Conservation (phyloP, 2,888 invertebrate species). For the Arctia plantaginis region DNA sequence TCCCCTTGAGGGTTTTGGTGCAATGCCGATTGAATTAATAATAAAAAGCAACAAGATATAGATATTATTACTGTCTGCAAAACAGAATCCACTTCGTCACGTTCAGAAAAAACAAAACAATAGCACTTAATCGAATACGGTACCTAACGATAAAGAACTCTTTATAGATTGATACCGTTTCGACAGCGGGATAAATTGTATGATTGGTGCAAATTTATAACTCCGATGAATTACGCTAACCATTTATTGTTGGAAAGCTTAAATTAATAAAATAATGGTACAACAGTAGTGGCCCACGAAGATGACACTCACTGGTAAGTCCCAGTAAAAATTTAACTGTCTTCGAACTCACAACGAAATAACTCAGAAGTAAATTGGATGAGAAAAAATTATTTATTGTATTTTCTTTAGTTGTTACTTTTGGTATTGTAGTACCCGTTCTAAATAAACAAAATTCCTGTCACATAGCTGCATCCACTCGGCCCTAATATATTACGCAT, state of each 20-base stretch:
- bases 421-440: too few relatives aligned
- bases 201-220: constrained; percentile 15
- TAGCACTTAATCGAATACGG: constrained; percentile 14
- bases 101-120: constrained; percentile 11
- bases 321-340: too few relatives aligned
- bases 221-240: constrained; percentile 29
- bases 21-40: background rate
- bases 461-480: too few relatives aligned
- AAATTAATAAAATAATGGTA: background rate
- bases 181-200: constrained; percentile 24
- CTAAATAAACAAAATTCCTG: too few relatives aligned
- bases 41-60: background rate
- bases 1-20: background rate
- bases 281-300: too few relatives aligned
- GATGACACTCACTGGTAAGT: too few relatives aligned
- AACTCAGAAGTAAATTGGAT: too few relatives aligned
- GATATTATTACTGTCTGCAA: background rate
- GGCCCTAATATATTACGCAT: too few relatives aligned
- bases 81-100: background rate
- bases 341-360: too few relatives aligned
- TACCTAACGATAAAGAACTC: constrained; percentile 23
- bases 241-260: constrained; percentile 1
- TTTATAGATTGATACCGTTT: constrained; percentile 38
- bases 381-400: too few relatives aligned
- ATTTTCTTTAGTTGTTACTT: too few relatives aligned